phyloP scores from a whole-genome alignment of 2,113 vertebrate species.

The Oncorhynchus kisutch region DNA sequence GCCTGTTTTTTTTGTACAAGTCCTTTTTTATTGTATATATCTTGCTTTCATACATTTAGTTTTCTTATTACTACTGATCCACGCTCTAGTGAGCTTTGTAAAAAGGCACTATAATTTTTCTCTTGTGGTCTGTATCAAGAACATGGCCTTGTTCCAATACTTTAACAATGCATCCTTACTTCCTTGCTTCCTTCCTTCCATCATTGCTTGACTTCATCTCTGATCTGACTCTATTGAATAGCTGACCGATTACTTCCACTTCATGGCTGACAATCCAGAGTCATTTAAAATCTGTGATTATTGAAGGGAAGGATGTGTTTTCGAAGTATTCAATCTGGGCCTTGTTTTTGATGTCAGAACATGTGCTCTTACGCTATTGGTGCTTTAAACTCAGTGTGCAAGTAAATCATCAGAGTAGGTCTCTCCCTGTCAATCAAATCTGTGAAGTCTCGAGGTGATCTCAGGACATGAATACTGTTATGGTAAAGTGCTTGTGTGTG shows the following conservation, averaged over 20 bases:
- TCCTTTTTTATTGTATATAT: background rate
- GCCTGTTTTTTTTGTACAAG: conserved; percentile 2
- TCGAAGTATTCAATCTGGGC: background rate
- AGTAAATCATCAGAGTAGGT: conserved; percentile 13
- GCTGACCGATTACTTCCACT: too few relatives aligned
- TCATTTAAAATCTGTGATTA: too few relatives aligned
- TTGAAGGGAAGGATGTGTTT: conserved; percentile 12
- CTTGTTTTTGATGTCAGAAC: background rate
- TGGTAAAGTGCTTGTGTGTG: conserved; percentile 13
- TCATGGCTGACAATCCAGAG: too few relatives aligned
- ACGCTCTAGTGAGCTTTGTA: conserved; percentile 27
- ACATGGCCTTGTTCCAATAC: background rate
- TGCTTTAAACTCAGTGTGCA: conserved; percentile 36
- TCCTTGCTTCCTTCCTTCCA: conserved; percentile 3
- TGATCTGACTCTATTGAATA: background rate
- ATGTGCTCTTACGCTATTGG: conserved; percentile 12
- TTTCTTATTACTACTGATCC: conserved; percentile 23
- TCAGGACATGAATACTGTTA: conserved; percentile 35
- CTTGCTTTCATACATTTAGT: conserved; percentile 10
- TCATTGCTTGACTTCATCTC: background rate
- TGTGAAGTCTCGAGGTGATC: conserved; percentile 19
- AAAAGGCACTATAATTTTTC: conserved; percentile 19
- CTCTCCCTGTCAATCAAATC: background rate
- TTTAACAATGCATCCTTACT: conserved; percentile 8
- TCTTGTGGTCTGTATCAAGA: background rate